Percentiles rank a stretch among this genome's conserved stretches.
Conservation (phyloP, 2,888 invertebrate genomes). For the Latheticus oryzae region DNA sequence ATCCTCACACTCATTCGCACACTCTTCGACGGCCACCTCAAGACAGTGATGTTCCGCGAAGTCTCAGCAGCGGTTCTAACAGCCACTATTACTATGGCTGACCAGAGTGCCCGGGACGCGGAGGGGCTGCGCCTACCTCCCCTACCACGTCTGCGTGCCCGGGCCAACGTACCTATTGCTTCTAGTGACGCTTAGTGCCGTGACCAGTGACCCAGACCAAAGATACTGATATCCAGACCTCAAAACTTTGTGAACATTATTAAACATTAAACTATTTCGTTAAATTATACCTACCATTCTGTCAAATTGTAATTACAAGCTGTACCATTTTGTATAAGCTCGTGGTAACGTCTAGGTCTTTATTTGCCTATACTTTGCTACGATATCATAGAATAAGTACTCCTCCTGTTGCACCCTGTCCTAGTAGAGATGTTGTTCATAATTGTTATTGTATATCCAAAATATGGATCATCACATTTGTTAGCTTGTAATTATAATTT, state of each 20-base stretch:
- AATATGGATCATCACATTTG: constrained; percentile 11
- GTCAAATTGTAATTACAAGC: constrained; percentile 40
- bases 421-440: constrained; percentile 34
- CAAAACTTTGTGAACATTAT: constrained; percentile 48
- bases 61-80: constrained; percentile 74
- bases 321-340: constrained; percentile 15
- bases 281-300: constrained; percentile 23
- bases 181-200: constrained; percentile 56
- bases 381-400: constrained; percentile 14
- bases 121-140: constrained; percentile 52
- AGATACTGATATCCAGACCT: constrained; percentile 52
- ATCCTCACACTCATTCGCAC: constrained; percentile 59
- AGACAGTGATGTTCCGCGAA: constrained; percentile 71
- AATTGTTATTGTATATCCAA: constrained; percentile 31
- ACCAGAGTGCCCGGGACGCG: constrained; percentile 66
- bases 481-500: constrained; percentile 40
- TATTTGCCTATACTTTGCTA: constrained; percentile 10
- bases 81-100: constrained; percentile 83
- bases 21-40: constrained; percentile 62
- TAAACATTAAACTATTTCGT: constrained; percentile 37
- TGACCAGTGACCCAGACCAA: constrained; percentile 57
- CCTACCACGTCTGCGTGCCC: constrained; percentile 60
- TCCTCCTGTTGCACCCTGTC: constrained; percentile 34
- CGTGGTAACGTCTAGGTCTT: neutral
- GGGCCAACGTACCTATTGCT: constrained; percentile 64